Base-by-base conservation (phyloP, 2,888 invertebrate species). In the Meganola albula region DNA sequence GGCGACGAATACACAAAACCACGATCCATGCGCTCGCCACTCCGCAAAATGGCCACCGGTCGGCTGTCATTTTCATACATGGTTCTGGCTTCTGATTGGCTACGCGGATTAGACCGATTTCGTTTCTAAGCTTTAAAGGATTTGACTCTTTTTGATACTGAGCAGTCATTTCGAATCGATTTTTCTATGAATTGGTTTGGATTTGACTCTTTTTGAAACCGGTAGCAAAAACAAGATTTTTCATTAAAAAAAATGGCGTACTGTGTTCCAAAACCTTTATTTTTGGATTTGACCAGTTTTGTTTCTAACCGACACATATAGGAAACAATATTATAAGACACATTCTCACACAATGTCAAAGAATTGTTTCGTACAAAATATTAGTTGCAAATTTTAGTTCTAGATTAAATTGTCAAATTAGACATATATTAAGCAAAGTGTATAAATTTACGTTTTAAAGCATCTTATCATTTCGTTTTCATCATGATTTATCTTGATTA, bases 71-170 rank as follows among this genome's bases (percentile, higher is more conserved):
- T 29, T 29, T 29, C 22, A 29, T 29, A 29, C 29, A 28, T 29
- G 8, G 22, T 29, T 29, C 29, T 29, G 29, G 29, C 29, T 29
- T 29, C 29, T 29, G 29, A 29, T 13, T 29, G 29, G 29, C 29
- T 29, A 23, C 29, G 23, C 29, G 29, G 23, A 23, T 23, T 23
- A 23, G 23, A 23, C 23, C 23, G 23, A 23, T 23, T 23, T 23
- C n/a, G 23, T 23, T 23, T 23, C 23, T 23, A 23, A 23, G 23
- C 23, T 23, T 23, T 23, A 10, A 23, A 23, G 23, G 23, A 23
- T 23, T 23, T 23, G 23, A 23, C 23, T 23, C 10, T n/a, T 23
- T 23, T 23, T 23, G 23, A 23, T 6, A 23, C n/a, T 8, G 10
- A n/a, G n/a, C n/a, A n/a, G n/a, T n/a, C n/a, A n/a, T n/a, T n/a